Conservation (phyloP, 2,113 vertebrate species). For the Archocentrus centrarchus region DNA sequence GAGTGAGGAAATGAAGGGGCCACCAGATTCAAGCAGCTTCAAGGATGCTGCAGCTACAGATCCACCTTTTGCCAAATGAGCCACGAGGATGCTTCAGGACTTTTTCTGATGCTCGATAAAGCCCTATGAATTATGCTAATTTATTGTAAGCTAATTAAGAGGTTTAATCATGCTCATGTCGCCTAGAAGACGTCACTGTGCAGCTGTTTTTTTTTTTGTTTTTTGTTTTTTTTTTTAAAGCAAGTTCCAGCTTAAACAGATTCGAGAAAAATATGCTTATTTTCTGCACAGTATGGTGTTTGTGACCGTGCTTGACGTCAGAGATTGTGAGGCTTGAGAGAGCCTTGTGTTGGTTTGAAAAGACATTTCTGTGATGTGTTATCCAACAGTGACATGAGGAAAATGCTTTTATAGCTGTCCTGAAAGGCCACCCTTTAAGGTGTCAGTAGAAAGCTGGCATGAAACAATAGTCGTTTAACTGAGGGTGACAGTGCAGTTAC, state of each 20-base stretch:
- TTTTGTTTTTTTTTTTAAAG: background rate
- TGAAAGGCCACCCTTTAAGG: background rate
- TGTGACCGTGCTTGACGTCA: background rate
- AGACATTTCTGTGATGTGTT: background rate
- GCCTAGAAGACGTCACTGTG: background rate
- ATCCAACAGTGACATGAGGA: background rate
- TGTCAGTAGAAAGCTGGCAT: background rate
- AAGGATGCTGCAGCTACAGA: background rate
- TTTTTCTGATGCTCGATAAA: slow-evolving; percentile 16
- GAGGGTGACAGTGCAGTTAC: background rate
- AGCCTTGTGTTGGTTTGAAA: background rate
- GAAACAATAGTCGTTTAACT: background rate
- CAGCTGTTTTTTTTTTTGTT: background rate
- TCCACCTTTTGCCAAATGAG: slow-evolving; percentile 33
- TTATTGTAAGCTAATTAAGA: slow-evolving; percentile 16
- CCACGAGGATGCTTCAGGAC: slow-evolving; percentile 12
- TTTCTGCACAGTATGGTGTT: background rate
- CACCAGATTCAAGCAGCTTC: background rate
- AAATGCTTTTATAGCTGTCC: background rate
- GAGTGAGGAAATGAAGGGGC: background rate
- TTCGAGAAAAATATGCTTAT: background rate
- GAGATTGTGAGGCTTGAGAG: background rate
- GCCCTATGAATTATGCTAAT: slow-evolving; percentile 9
- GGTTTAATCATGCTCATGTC: background rate
- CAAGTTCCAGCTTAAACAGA: background rate